Base-by-base conservation (phyloP, 2,113 vertebrate species). In the Andinoacara biseriatus region DNA sequence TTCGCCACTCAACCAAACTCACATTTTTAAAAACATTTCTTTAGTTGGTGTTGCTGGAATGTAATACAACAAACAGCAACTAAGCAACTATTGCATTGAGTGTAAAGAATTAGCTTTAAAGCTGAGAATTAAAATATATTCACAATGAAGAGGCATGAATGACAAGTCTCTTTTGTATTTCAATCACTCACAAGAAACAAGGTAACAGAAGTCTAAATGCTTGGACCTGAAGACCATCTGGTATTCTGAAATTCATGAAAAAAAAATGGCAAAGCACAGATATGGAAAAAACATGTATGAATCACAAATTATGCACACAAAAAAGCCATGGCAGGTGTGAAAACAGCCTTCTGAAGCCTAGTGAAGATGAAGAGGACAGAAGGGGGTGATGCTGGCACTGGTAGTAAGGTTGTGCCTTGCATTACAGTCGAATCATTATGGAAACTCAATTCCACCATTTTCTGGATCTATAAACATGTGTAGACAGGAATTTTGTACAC, bases 311-410 rank as follows among this genome's bases (percentile, higher is more conserved):
- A 82, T 49, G 52, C 4, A 31, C 33, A 26, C 17, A n/a, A 67
- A 72, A 61, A 83, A 69, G 46, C 13, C 77, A 58, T 59, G 61
- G 81, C 74, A 87, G 77, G 76, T 87, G 82, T 78, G 86, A 90
- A 87, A 89, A 81, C 72, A 63, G 60, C 83, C 84, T 78, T 90
- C 78, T 83, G 80, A 33, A 33, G 33, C 35, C 35, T 14, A 20
- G 82, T 75, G 58, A 84, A 82, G 82, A 86, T 78, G 69, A 82
- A 86, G 80, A 85, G 58, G 61, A 69, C 43, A 56, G 69, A 77
- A 40, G 11, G 43, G 58, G n/a, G 57, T 80, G 77, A 85, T 11
- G 76, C 58, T 49, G 78, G 49, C 40, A 49, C 58, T 35, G n/a
- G 18, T 49, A 57, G n/a, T 14, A 17, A n/a, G 58, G 69, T 13